Base-by-base conservation (phyloP, 2,113 vertebrate genomes). In the Synodontis membranacea region DNA sequence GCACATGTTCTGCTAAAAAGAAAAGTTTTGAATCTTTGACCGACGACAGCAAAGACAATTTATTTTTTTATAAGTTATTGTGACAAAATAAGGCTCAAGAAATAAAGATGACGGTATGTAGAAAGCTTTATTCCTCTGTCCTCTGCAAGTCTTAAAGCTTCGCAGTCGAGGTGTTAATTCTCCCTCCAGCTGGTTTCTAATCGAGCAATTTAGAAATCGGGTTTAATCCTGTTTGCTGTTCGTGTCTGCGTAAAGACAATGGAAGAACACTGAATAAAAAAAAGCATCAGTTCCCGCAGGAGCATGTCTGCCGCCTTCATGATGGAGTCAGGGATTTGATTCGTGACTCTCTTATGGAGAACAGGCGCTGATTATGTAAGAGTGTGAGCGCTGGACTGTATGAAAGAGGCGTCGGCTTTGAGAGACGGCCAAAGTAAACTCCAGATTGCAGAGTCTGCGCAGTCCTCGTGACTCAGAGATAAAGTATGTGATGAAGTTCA, bases 351-450 rank as follows among this genome's bases (percentile, higher is more conserved):
- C 48, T 52, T 44, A 28, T 56, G 14, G 44, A 75, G 81, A 54
- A 44, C 52, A 87, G 78, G 68, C 17, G 15, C 37, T 72, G 78
- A n/a, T 86, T 90, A 84, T 82, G 82, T 78, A 86, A 90, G 14
- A 52, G 78, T 31, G 44, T 46, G 34, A 52, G 44, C 7, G 31
- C 48, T 86, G 50, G 28, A 17, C 66, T 58, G 64, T 54, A 66
- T 44, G 46, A 62, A 44, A 68, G 11, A n/a, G 44, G 62, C 48
- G 60, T 19, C 31, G 54, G 8, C 74, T 50, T 31, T 64, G 42
- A 56, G 5, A 84, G 44, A 42, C 28, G 3, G 83, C 34, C 66
- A 74, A 2, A n/a, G 34, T 84, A 84, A 84, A 85, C 56, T 10
- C 64, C 54, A 9, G 80, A 14, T 5, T 82, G n/a, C 7, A 48